Evolutionary conservation across 2,797 vertebrate species (phyloP), one percentile per base, ranked within the genome.

Genomic region (Sebastes nivosus): DNA sequence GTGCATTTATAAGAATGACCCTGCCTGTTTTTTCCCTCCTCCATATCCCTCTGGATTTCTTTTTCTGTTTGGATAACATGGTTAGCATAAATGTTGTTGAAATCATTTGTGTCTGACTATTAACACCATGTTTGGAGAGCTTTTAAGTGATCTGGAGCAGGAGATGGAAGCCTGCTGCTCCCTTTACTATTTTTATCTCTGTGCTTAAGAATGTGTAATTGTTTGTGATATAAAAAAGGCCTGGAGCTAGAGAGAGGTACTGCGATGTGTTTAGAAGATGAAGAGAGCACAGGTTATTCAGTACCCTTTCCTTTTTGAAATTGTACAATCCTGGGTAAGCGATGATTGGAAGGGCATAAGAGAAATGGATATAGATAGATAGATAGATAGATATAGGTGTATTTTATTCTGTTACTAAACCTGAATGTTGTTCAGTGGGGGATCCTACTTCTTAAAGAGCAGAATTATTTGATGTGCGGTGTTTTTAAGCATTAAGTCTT

Each of bases 161-260:
- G 54, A 67, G 71, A 73, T 6, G 6, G 68, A 88, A 67, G 36
- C n/a, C 61, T 67, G 52, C 77, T 77, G 64, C 59, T 81, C 58
- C 63, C n/a, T 82, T 71, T 54, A 25, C 80, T 88, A 82, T 90
- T 91, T 88, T 85, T 90, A 79, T 83, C 72, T 80, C 27, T 20
- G 27, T 46, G 4, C 64, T 86, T 64, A 74, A 79, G 65, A 87
- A 85, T 69, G 66, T 82, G 52, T 72, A 68, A 79, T 76, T 84
- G 75, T 80, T 75, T 61, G 46, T 29, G 71, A 52, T 46, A 54
- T 32, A 84, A 58, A 42, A 73, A 68, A 86, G 30, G 36, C 58
- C 50, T 72, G 50, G 8, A 78, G 55, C 36, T 72, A 78, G 24
- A 60, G 11, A 65, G 58, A 69, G 25, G 4, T 22, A 20, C 64